These are phyloP conservation scores for Sterna hirundo DNA, from an alignment of 2,113 vertebrate species.

Conservation along the genomic window DNA sequence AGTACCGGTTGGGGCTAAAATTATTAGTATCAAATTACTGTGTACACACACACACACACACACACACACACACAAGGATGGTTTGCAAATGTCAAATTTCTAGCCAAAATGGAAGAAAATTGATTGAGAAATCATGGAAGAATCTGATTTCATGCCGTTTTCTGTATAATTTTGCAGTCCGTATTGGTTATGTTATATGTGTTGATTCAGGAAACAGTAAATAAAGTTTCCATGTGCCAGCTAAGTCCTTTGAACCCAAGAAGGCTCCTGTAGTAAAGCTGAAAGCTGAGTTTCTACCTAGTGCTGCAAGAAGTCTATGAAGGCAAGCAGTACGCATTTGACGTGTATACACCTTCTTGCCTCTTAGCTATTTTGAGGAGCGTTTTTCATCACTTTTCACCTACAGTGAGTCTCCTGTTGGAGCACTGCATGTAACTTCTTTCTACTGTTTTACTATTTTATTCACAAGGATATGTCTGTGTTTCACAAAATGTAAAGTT, in stretches of 20 bases:
- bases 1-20: background rate
- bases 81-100: background rate
- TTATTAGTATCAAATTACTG: background rate
- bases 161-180: background rate
- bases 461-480: background rate
- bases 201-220: background rate
- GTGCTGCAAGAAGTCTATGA: background rate
- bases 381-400: background rate
- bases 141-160: background rate
- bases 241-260: background rate
- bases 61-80: rapidly evolving
- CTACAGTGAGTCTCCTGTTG: rapidly evolving
- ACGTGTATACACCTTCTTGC: background rate
- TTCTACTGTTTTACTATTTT: background rate
- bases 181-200: background rate
- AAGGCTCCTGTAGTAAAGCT: background rate
- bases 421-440: background rate
- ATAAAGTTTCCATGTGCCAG: background rate
- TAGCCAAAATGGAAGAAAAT: background rate
- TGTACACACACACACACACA: rapidly evolving
- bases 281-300: background rate
- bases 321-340: background rate
- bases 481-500: background rate
- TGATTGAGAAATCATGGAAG: background rate
- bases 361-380: background rate